These are phyloP conservation scores for Ormia ochracea DNA, from an alignment of 2,888 invertebrate genomes.

Conservation along the genomic window DNA sequence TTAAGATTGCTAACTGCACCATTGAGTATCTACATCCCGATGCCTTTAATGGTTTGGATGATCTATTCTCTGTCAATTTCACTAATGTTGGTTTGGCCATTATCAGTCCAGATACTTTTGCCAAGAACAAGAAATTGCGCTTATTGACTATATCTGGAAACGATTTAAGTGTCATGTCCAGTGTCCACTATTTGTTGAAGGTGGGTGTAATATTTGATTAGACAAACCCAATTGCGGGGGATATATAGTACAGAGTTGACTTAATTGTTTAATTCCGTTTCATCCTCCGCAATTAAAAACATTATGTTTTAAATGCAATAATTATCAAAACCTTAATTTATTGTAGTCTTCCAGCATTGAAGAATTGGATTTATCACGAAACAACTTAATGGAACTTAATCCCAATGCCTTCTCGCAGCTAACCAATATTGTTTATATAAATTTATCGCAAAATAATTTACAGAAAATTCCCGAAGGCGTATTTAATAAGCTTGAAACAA, in stretches of 20 bases:
- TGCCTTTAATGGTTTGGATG: slow-evolving; percentile 83
- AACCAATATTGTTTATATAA: slow-evolving; percentile 82
- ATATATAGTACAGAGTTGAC: too few relatives aligned
- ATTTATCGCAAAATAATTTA: slow-evolving; percentile 83
- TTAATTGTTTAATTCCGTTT: too few relatives aligned
- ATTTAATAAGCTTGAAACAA: slow-evolving; percentile 81
- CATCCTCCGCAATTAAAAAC: too few relatives aligned
- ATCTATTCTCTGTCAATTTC: slow-evolving; percentile 83
- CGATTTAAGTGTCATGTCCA: slow-evolving; percentile 78
- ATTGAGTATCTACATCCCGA: slow-evolving; percentile 82
- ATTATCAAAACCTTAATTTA: not conserved
- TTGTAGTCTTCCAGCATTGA: slow-evolving; percentile 80
- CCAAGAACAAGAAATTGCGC: slow-evolving; percentile 81
- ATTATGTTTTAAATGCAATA: too few relatives aligned
- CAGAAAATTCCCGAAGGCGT: slow-evolving; percentile 77
- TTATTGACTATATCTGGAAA: slow-evolving; percentile 83
- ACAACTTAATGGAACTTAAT: slow-evolving; percentile 82
- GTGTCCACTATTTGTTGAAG: slow-evolving; percentile 71
- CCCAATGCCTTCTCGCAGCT: slow-evolving; percentile 82
- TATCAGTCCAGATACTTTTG: slow-evolving; percentile 84
- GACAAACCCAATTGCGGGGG: too few relatives aligned
- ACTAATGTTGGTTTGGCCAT: slow-evolving; percentile 82
- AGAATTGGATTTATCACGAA: slow-evolving; percentile 84
- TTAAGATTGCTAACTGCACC: slow-evolving; percentile 84
- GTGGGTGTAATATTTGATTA: too few relatives aligned